Conservation (phyloP, 2,113 vertebrate species). For the Oreamnos americanus region DNA sequence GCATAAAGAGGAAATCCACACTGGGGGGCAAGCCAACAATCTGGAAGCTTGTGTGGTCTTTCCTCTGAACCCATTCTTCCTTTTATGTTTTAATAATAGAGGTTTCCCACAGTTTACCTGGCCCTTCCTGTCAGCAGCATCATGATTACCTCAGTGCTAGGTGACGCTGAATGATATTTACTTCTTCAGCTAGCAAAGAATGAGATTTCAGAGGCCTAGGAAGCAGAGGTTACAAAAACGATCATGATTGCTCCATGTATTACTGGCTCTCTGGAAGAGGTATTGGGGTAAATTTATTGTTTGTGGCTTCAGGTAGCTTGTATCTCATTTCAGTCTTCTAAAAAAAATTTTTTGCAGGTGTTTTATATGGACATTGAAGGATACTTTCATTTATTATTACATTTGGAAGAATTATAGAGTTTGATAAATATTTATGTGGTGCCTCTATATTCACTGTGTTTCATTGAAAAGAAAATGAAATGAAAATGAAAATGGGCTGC, state of each 20-base stretch:
- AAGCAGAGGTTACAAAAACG: not conserved
- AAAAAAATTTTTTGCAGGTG: slow-evolving; percentile 37
- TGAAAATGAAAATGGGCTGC: slow-evolving; percentile 66
- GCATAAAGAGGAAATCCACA: slow-evolving; percentile 8
- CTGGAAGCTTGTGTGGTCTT: not conserved
- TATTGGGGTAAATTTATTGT: slow-evolving; percentile 33
- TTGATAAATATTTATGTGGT: slow-evolving; percentile 79
- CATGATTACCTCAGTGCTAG: not conserved
- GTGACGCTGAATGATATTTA: not conserved
- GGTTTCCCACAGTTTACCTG: not conserved
- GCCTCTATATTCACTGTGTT: slow-evolving; percentile 30
- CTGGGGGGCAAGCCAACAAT: not conserved
- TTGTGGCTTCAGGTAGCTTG: slow-evolving; percentile 14
- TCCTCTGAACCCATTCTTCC: not conserved
- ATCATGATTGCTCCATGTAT: not conserved
- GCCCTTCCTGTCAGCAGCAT: not conserved
- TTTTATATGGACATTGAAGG: slow-evolving; percentile 54
- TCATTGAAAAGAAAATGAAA: slow-evolving; percentile 71
- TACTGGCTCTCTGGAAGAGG: slow-evolving; percentile 3
- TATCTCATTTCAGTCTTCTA: slow-evolving; percentile 46
- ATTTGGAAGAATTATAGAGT: slow-evolving; percentile 42
- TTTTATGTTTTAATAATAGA: not conserved
- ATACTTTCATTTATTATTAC: slow-evolving; percentile 72
- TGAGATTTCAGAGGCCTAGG: slow-evolving; percentile 28
- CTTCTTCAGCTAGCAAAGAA: not conserved